phyloP scores from a whole-genome alignment of 2,888 invertebrate species.

The Drosophila hamatofila region DNA sequence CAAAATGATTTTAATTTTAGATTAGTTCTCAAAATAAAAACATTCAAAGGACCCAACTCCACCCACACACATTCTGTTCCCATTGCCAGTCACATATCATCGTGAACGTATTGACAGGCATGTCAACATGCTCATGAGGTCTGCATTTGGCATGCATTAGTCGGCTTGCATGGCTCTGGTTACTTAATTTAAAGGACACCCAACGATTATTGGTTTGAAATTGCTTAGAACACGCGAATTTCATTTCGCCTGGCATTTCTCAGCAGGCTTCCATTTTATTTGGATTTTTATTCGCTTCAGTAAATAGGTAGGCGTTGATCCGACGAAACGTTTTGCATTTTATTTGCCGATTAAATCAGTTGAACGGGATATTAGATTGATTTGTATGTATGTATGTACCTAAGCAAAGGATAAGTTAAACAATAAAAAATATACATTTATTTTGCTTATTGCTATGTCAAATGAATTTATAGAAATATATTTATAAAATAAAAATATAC shows the following conservation, averaged over 20 bases:
- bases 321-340: conserved; percentile 55
- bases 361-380: conserved; percentile 2
- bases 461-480: neutral
- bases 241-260: conserved; percentile 43
- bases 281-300: conserved; percentile 49
- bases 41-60: neutral
- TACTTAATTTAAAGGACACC: conserved; percentile 82
- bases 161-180: conserved; percentile 71
- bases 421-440: neutral
- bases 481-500: no score
- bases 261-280: conserved; percentile 23
- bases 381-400: neutral
- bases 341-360: conserved; percentile 26
- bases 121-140: conserved; percentile 57
- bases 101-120: conserved; percentile 40
- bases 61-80: conserved; percentile 23
- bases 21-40: conserved; percentile 65
- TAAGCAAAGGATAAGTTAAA: no score
- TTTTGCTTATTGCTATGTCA: neutral
- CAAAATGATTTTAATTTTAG: conserved; percentile 83
- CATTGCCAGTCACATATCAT: conserved; percentile 60
- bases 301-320: conserved; percentile 78
- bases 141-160: conserved; percentile 42
- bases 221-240: conserved; percentile 80
- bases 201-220: conserved; percentile 78